Conservation (phyloP, 2,888 invertebrate genomes). For the Pyralis farinalis region DNA sequence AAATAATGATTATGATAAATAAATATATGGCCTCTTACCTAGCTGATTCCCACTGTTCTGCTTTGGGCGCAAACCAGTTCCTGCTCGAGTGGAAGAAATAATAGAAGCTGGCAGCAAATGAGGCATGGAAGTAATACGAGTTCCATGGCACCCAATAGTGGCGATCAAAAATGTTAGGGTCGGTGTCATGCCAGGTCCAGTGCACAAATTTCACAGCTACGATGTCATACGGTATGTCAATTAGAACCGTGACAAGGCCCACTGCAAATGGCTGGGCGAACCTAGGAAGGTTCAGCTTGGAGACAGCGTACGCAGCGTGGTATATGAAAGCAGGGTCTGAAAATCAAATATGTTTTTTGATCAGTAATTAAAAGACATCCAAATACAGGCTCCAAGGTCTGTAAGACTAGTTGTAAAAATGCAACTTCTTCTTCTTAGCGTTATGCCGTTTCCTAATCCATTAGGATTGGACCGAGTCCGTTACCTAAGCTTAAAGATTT, state of each 20-base stretch:
- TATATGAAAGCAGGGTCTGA: conserved; percentile 83
- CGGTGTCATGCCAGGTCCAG: conserved; percentile 92
- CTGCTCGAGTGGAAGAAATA: conserved; percentile 84
- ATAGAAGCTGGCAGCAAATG: conserved; percentile 87
- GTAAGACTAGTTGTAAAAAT: too few relatives aligned
- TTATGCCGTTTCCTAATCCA: too few relatives aligned
- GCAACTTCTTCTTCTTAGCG: too few relatives aligned
- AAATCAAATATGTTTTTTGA: conserved; percentile 19
- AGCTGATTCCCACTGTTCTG: conserved; percentile 81
- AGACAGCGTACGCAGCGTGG: conserved; percentile 80
- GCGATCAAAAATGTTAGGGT: conserved; percentile 85
- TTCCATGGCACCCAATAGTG: conserved; percentile 93
- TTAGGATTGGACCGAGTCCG: too few relatives aligned
- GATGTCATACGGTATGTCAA: conserved; percentile 91
- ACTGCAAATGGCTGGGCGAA: conserved; percentile 84
- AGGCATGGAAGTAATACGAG: conserved; percentile 90
- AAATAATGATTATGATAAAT: too few relatives aligned
- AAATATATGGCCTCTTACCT: conserved; percentile 49
- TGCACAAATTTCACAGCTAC: conserved; percentile 88
- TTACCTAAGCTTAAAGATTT: too few relatives aligned
- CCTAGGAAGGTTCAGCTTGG: conserved; percentile 74
- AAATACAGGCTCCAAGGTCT: too few relatives aligned
- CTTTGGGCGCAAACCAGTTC: conserved; percentile 69
- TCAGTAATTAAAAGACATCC: too few relatives aligned
- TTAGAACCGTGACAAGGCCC: conserved; percentile 85